These are phyloP conservation scores for Desmophyllum pertusum DNA, from an alignment of 92 coral and sea anemone species.

Conservation along the genomic window DNA sequence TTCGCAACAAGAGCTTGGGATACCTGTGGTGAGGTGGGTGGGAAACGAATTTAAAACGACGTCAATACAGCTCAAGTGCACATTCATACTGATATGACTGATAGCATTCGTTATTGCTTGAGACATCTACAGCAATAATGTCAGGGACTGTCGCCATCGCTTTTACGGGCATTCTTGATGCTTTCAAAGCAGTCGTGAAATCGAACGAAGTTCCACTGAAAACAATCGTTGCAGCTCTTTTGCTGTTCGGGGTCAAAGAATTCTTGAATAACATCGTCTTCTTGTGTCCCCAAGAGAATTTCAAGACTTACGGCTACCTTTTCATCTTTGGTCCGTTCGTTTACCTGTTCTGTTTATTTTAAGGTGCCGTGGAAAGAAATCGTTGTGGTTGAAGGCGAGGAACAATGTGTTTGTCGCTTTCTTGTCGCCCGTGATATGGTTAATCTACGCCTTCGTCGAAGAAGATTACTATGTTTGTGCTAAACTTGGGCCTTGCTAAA, in stretches of 20 bases:
- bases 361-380: conserved; percentile 44
- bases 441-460: conserved; percentile 72
- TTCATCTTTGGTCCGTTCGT: conserved; percentile 75
- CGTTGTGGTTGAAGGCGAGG: conserved; percentile 67
- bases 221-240: conserved; percentile 58
- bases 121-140: neutral
- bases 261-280: conserved; percentile 72
- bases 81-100: too few species aligned
- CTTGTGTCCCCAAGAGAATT: conserved; percentile 69
- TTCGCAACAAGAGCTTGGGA: too few species aligned
- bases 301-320: conserved; percentile 57
- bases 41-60: too few species aligned
- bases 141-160: neutral
- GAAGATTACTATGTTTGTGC: conserved; percentile 77
- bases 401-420: conserved; percentile 64
- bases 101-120: neutral
- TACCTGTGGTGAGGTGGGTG: neutral
- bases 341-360: conserved; percentile 65
- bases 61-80: too few species aligned
- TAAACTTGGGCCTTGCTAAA: conserved; percentile 64
- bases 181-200: neutral
- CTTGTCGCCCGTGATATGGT: conserved; percentile 78
- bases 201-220: conserved; percentile 66
- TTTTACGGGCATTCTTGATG: neutral
- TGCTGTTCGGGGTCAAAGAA: conserved; percentile 71